Conservation (phyloP, 2,113 vertebrate genomes). For the Canis aureus region DNA sequence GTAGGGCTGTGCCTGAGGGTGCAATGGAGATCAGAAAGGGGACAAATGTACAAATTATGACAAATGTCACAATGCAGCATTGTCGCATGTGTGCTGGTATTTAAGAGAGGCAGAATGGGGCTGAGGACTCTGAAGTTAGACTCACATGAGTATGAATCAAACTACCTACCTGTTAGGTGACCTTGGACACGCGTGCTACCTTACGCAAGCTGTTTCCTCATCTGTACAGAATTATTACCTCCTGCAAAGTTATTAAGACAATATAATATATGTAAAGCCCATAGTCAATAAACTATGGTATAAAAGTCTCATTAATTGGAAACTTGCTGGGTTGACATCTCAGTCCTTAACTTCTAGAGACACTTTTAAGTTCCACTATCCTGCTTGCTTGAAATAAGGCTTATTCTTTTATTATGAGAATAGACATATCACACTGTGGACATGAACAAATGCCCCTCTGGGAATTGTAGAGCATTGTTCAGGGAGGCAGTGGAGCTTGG, state of each 20-base stretch:
- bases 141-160: not conserved
- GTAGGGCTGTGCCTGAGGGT: not conserved
- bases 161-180: not conserved
- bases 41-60: not conserved
- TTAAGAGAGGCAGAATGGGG: not conserved
- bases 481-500: not conserved
- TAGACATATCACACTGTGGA: not conserved
- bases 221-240: not conserved
- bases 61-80: fast-evolving
- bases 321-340: not conserved
- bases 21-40: not conserved
- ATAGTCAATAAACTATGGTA: not conserved
- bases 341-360: not conserved
- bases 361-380: not conserved
- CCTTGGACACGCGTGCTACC: not conserved
- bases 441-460: not conserved
- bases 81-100: not conserved
- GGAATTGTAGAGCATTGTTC: not conserved
- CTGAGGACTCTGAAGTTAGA: not conserved
- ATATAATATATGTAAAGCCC: not conserved
- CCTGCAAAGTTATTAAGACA: not conserved
- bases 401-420: not conserved
- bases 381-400: not conserved
- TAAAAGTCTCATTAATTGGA: not conserved
- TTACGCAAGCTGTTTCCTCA: not conserved